Base-by-base conservation (phyloP, 2,888 invertebrate genomes). In the Metacarcinus magister region DNA sequence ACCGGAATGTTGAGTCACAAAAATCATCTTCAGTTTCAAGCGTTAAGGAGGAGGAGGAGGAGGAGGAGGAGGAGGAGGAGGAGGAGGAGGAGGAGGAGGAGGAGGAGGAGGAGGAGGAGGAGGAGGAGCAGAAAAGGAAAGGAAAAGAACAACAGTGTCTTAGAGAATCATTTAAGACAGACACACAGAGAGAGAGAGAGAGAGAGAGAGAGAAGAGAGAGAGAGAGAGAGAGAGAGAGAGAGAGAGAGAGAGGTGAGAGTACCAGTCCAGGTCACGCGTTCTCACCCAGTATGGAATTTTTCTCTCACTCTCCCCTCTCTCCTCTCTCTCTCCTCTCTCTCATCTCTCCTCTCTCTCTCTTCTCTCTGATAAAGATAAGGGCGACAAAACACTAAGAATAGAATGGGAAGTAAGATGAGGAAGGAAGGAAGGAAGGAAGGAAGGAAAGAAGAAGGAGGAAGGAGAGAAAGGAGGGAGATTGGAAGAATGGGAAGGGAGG, bases 11-110 rank as follows among this genome's bases (percentile, higher is more conserved):
- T 32, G 32, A 82, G 32, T 82, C 82, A 82, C 19, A 82, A 82
- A 82, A 82, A 82, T 82, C 82, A 82, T 82, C 82, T 82, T 82
- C 82, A 82, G 28, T 32, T 32, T 82, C 82, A n/a, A n/a, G 67
- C 1, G 23, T 1, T 19, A 60, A 16, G 60, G 16, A 19, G 60
- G 16, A 16, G 19, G 7, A 2, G 0, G n/a, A n/a, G 19, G 8
- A 13, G 0, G 8, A 28, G 75, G 10, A 4, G n/a, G 28, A 10
- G 39, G 2, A 28, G 75, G 28, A 28, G 75, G 28, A 28, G 75
- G 28, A 28, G 46, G 23, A 44, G 44, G 28, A 23, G 91, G 46
- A n/a, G 32, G 46, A 44, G 91, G 23, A 23, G 91, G n/a, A 8
- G 44, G 23, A 10, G 23, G 91, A 16, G 13, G 23, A 8, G 44